phyloP scores from a whole-genome alignment of 2,113 vertebrate genomes.

The Acrocephalus kingi region DNA sequence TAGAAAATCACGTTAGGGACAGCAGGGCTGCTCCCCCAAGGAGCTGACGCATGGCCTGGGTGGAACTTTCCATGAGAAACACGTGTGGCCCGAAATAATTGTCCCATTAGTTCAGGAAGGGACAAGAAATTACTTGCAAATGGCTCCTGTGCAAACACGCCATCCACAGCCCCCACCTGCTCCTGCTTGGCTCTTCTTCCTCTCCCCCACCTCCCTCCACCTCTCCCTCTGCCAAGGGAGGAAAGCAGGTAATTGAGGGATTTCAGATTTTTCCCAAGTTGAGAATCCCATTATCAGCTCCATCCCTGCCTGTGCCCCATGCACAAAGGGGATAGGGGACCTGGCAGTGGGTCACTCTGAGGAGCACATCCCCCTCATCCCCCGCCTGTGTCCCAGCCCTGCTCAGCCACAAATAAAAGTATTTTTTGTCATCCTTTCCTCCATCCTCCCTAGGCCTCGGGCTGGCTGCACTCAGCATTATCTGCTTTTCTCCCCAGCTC shows the following conservation, averaged over 20 bases:
- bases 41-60: not conserved
- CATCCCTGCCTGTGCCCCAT: fast-evolving
- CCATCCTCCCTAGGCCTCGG: not conserved
- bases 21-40: not conserved
- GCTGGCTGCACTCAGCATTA: not conserved
- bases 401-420: not conserved
- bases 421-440: not conserved
- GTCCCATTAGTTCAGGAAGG: slow-evolving; percentile 56
- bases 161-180: not conserved
- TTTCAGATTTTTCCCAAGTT: not conserved
- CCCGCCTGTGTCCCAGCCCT: not conserved
- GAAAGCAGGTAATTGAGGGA: not conserved
- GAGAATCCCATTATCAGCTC: not conserved
- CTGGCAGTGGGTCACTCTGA: not conserved
- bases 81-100: not conserved
- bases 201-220: not conserved
- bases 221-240: not conserved
- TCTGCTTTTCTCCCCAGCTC: not conserved
- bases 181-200: not conserved
- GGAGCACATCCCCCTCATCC: not conserved
- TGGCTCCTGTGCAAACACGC: not conserved
- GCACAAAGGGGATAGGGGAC: fast-evolving
- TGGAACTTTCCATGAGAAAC: slow-evolving; percentile 54
- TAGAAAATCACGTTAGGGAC: not conserved
- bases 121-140: slow-evolving; percentile 19